phyloP scores from a whole-genome alignment of 2,797 vertebrate species.

The Xenopus petersii region DNA sequence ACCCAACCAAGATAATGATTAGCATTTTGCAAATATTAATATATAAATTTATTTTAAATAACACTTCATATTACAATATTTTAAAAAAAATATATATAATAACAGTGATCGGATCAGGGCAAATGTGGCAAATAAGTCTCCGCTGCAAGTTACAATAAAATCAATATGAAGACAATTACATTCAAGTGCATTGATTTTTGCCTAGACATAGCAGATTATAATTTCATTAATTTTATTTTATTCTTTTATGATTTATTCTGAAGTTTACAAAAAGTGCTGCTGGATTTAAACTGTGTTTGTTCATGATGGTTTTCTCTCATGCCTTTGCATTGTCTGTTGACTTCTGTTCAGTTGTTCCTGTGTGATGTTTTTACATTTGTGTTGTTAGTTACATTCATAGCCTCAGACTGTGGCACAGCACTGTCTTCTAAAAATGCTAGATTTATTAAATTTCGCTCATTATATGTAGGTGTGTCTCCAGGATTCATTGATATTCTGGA shows the following conservation, averaged over 20 bases:
- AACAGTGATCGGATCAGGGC: no score
- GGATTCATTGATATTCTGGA: neutral
- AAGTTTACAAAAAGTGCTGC: neutral
- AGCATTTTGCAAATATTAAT: no score
- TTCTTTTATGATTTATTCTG: neutral
- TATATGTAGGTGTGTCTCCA: accelerated
- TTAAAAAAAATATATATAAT: no score
- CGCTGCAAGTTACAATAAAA: no score
- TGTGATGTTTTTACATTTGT: neutral
- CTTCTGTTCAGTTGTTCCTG: neutral
- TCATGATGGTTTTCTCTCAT: neutral
- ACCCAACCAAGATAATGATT: no score
- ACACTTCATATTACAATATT: no score
- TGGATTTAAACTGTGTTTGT: neutral
- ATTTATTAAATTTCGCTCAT: slow-evolving; percentile 39
- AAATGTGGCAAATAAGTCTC: no score
- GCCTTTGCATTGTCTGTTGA: no score
- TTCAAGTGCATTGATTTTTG: neutral
- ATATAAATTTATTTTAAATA: no score
- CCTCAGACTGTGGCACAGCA: neutral
- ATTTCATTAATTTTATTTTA: neutral
- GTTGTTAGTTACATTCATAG: no score
- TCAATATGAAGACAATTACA: neutral
- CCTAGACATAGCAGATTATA: slow-evolving; percentile 6
- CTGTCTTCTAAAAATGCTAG: slow-evolving; percentile 51